phyloP scores from a whole-genome alignment of 2,888 invertebrate genomes.

The Venusia cambrica region DNA sequence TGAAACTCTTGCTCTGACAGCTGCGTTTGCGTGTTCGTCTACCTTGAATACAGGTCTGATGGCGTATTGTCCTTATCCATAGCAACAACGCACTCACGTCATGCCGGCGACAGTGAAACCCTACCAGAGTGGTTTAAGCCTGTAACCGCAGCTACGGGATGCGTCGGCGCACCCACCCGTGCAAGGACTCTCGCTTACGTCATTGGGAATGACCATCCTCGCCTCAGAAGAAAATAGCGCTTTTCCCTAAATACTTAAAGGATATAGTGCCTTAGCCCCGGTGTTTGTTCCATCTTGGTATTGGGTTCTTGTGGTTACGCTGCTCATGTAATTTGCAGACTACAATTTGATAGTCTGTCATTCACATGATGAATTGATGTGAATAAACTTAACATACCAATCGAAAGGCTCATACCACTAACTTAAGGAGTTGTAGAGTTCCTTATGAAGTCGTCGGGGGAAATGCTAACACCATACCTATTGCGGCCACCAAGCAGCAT shows the following conservation, averaged over 20 bases:
- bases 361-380: conserved; percentile 33
- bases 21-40: conserved; percentile 26
- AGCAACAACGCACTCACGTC: conserved; percentile 58
- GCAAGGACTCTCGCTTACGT: conserved; percentile 70
- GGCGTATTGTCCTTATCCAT: conserved; percentile 49
- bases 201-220: conserved; percentile 48
- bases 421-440: too few species aligned
- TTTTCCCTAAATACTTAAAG: conserved; percentile 36
- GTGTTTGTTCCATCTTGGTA: conserved; percentile 21
- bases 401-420: conserved; percentile 15
- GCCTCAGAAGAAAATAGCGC: conserved; percentile 34
- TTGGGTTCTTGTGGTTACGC: conserved; percentile 34
- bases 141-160: conserved; percentile 72
- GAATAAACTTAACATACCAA: conserved; percentile 9
- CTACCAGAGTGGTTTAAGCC: conserved; percentile 67
- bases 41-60: conserved; percentile 32
- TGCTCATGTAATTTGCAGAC: conserved; percentile 14
- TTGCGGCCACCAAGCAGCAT: too few species aligned
- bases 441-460: too few species aligned
- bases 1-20: conserved; percentile 18
- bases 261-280: conserved; percentile 33
- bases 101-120: conserved; percentile 64
- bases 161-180: conserved; percentile 66
- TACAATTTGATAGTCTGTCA: conserved; percentile 33
- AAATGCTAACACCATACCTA: too few species aligned